These are phyloP conservation scores for Quadroppia sp. DNA, from an alignment of 2,888 invertebrate species.

Conservation along the genomic window DNA sequence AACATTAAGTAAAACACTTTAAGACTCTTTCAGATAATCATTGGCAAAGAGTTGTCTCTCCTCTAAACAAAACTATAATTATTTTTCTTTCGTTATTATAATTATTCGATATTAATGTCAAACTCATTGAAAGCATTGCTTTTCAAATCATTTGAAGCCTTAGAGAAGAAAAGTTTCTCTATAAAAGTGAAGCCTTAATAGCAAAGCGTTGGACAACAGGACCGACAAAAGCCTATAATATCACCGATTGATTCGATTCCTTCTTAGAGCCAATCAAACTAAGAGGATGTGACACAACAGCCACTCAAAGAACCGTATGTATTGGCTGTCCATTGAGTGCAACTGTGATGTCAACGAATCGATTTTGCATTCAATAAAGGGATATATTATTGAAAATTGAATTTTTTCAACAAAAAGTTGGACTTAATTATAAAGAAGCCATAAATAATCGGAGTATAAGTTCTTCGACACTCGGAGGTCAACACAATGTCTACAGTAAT, in stretches of 20 bases:
- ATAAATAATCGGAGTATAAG: not conserved
- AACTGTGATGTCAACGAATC: not conserved
- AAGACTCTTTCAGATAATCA: not conserved
- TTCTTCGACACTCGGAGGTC: not conserved
- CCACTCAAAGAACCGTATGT: not conserved
- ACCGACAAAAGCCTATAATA: not conserved
- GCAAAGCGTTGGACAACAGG: not conserved
- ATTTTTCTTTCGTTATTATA: not conserved
- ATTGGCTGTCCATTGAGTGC: not conserved
- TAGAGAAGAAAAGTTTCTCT: constrained; percentile 14
- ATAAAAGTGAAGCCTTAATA: constrained; percentile 31
- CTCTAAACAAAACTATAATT: not conserved
- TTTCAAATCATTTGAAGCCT: not conserved
- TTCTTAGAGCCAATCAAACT: constrained; percentile 24
- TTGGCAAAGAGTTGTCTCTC: not conserved
- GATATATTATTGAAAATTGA: not conserved
- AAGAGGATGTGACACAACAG: constrained; percentile 26
- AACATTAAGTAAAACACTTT: constrained; percentile 2
- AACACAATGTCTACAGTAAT: not conserved
- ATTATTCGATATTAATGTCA: not conserved
- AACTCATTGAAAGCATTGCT: constrained; percentile 2
- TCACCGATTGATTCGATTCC: not conserved
- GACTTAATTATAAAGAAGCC: not conserved
- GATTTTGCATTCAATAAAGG: not conserved
- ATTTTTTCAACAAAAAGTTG: not conserved